phyloP scores from a whole-genome alignment of 2,888 invertebrate genomes.

The Lysandra coridon region DNA sequence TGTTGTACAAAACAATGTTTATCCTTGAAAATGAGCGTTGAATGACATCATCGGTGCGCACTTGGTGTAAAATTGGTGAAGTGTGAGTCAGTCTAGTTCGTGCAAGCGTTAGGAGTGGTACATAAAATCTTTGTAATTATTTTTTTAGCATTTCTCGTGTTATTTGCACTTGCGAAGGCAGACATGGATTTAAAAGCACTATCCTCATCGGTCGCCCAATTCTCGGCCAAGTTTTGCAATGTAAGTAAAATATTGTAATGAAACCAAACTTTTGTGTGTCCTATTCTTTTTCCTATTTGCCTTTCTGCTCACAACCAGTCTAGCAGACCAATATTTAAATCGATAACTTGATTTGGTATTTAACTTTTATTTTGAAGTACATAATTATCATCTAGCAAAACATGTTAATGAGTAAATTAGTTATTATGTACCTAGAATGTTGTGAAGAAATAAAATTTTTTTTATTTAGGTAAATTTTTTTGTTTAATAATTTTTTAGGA shows the following conservation, averaged over 20 bases:
- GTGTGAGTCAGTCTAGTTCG: slow-evolving; percentile 11
- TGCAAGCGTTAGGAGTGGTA: background rate
- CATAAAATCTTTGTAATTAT: slow-evolving; percentile 8
- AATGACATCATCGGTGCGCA: slow-evolving; percentile 21
- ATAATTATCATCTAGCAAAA: background rate
- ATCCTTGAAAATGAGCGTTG: slow-evolving; percentile 6
- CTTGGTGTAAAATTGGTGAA: background rate
- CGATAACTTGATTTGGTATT: background rate
- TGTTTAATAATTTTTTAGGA: slow-evolving; percentile 52
- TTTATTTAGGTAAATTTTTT: background rate
- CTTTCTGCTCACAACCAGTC: background rate
- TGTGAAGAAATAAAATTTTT: background rate
- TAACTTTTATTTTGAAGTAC: background rate
- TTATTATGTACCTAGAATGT: background rate
- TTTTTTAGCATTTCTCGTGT: slow-evolving; percentile 37
- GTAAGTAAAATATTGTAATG: slow-evolving; percentile 55
- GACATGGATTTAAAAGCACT: slow-evolving; percentile 64
- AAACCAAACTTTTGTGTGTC: background rate
- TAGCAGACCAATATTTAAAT: background rate
- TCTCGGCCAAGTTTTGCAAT: slow-evolving; percentile 75
- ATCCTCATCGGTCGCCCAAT: slow-evolving; percentile 62
- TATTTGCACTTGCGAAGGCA: slow-evolving; percentile 34
- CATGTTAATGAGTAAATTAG: background rate
- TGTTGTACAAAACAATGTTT: background rate
- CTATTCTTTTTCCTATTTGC: background rate